Evolutionary conservation across 1,140 invertebrate genomes (phyloP), one percentile per base, ranked within the genome.

Genomic region (Calosoma granatense): DNA sequence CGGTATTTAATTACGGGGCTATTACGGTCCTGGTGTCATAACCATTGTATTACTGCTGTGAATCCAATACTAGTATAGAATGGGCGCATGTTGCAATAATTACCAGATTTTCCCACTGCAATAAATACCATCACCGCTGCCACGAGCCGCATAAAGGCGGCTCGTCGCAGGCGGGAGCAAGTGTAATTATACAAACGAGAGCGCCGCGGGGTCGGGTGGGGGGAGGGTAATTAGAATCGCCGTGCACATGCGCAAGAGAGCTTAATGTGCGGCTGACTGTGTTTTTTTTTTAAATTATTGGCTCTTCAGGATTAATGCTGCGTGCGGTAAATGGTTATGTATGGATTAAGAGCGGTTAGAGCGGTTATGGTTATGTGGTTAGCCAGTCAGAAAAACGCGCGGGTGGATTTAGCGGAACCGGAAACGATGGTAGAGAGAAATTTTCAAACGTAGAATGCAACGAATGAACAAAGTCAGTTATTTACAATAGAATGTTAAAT

Each of bases 311-410:
- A 47, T 47, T 47, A 47, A 47, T 12, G 41, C 41, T 47, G 41
- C 41, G 41, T 47, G 41, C 9, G 41, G 9, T 12, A 47, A 47
- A 47, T 47, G 6, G 41, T 47, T 47, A 47, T 47, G 15, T 9
- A 47, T 47, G 41, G 41, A 47, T 47, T 47, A 47, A 30, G 26
- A 30, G 26, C 17, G 41, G 41, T 47, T 47, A 6, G n/a, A n/a
- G n/a, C 17, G 41, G 6, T 47, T 47, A 47, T 17, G 15, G 41
- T 47, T 47, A 47, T 47, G 41, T 47, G 41, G 41, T n/a, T n/a
- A n/a, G n/a, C n/a, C n/a, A n/a, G n/a, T n/a, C n/a, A n/a, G n/a
- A n/a, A n/a, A n/a, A n/a, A n/a, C n/a, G n/a, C n/a, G 41, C 15
- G 41, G 17, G 9, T 12, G 41, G 9, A 12, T 12, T 47, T 47